Evolutionary conservation across 2,113 vertebrate species (phyloP), one percentile per base, ranked within the genome.

Genomic region (Upupa epops): DNA sequence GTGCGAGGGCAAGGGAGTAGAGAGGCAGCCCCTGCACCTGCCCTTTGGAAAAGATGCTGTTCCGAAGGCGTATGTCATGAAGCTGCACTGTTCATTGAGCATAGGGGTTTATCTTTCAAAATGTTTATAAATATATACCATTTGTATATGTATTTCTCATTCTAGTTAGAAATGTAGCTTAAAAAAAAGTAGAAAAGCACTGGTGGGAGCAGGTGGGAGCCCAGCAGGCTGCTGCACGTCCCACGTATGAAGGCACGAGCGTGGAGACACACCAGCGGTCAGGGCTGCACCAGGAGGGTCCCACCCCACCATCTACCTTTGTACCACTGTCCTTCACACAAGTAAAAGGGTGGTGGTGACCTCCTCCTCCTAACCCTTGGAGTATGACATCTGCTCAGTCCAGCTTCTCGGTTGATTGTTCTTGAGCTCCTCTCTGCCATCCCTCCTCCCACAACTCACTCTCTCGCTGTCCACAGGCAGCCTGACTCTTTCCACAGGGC

Each of bases 131-230:
- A 91, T 95, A 87, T 85, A 70, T 86, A 34, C 76, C 8, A 42
- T 64, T 56, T 79, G 61, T 45, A 17, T 61, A 58, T 78, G 86
- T 42, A 52, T 60, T 24, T 79, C 45, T 66, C 49, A 66, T 86
- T 88, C 83, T 51, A 32, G 69, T 91, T 79, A 88, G 77, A 91
- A 95, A 94, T 88, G 88, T 54, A 78, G 92, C 90, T 95, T 72
- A 86, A 91, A 91, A 59, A 56, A 61, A 89, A 86, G 56, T 81
- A 93, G 83, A 78, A 86, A 90, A 94, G 92, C 80, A 0, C 11
- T 28, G 64, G 85, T 3, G 9, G 74, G 60, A 49, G 68, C 32
- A 36, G 55, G 87, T 13, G n/a, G 51, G 79, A 85, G 75, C 37
- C 52, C 83, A 86, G 92, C 80, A 49, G 70, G 19, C 49, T 29